phyloP scores from a whole-genome alignment of 2,113 vertebrate species.

The Microtus ochrogaster region DNA sequence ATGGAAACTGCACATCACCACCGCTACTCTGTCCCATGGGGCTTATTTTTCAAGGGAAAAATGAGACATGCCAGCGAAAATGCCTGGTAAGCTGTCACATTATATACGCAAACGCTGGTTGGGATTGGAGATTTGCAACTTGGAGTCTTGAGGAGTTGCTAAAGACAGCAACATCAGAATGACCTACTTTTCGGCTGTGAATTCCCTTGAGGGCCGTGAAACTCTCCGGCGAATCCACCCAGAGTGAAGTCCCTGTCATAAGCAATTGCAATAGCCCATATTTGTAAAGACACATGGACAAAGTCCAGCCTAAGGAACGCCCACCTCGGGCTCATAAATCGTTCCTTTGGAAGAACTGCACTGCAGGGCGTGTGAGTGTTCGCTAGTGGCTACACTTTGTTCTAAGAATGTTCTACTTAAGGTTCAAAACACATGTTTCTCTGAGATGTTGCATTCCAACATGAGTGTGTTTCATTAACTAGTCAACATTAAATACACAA shows the following conservation, averaged over 20 bases:
- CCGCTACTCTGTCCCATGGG: slow-evolving; percentile 43
- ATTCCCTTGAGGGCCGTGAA: slow-evolving; percentile 64
- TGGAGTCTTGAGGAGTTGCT: slow-evolving; percentile 51
- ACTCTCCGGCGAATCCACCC: slow-evolving; percentile 48
- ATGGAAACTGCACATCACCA: slow-evolving; percentile 62
- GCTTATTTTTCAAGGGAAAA: slow-evolving; percentile 67
- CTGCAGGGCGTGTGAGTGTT: not conserved
- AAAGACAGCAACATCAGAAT: slow-evolving; percentile 38
- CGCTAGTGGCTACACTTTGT: slow-evolving; percentile 1
- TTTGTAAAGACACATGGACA: slow-evolving; percentile 58
- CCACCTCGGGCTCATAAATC: not conserved
- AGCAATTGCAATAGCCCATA: slow-evolving; percentile 39
- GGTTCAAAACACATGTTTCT: not conserved
- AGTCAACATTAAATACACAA: not conserved
- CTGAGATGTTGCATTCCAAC: slow-evolving; percentile 12
- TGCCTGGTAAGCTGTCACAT: slow-evolving; percentile 55
- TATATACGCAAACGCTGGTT: slow-evolving; percentile 36
- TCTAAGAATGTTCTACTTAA: slow-evolving; percentile 16
- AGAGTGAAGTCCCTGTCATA: slow-evolving; percentile 56
- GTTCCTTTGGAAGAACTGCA: slow-evolving; percentile 13
- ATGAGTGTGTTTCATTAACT: not conserved
- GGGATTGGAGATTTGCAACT: slow-evolving; percentile 14
- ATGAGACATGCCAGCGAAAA: slow-evolving; percentile 31
- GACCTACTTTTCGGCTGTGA: slow-evolving; percentile 71
- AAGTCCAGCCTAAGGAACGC: slow-evolving; percentile 28